phyloP scores from a whole-genome alignment of 2,888 invertebrate genomes.

The Antheraea assamensis region DNA sequence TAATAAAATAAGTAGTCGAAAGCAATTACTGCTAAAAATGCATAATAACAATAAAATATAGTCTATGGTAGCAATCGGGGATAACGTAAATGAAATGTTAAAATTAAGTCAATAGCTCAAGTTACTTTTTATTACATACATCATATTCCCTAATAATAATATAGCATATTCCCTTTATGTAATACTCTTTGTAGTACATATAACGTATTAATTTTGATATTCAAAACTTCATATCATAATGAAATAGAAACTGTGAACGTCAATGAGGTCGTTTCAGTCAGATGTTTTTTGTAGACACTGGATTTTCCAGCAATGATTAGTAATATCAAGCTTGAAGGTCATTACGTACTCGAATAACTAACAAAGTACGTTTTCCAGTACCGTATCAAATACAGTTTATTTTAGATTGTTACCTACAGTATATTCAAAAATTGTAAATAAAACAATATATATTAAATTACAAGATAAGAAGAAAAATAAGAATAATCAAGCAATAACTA shows the following conservation, averaged over 20 bases:
- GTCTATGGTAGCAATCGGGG: no score
- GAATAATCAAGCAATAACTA: no score
- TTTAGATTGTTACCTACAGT: not conserved
- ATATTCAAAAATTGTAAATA: not conserved
- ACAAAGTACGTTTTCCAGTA: not conserved
- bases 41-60: no score
- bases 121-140: no score
- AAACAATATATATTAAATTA: not conserved
- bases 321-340: not conserved
- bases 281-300: not conserved
- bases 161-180: no score
- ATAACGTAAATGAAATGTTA: no score
- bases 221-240: not conserved
- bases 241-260: not conserved
- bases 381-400: not conserved
- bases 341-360: not conserved
- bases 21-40: no score
- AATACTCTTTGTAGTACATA: no score
- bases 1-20: no score
- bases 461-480: no score
- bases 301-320: not conserved
- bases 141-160: no score
- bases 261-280: not conserved
- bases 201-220: not conserved
- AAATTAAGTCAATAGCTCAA: no score